A percentile compares a stretch with the other conserved stretches of the same genome.
Conservation (phyloP, 2,888 invertebrate species). For the Drosophila melanocephala region DNA sequence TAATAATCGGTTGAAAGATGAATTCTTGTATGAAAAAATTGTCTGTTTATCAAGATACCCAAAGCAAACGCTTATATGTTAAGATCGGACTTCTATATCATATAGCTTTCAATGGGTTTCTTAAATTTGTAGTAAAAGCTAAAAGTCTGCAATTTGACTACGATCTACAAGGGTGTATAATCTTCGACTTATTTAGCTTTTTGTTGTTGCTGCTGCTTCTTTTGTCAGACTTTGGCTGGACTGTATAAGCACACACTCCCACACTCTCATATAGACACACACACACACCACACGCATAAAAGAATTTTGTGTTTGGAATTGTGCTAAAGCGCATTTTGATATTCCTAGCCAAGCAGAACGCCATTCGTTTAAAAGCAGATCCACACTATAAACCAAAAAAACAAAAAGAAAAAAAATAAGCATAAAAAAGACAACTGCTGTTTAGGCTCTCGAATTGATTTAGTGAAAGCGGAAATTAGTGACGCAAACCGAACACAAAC, state of each 20-base stretch:
- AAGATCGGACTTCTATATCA: neutral
- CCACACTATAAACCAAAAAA: neutral
- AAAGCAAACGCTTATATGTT: neutral
- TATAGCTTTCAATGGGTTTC: neutral
- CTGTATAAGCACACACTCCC: conserved; percentile 39
- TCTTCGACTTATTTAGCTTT: neutral
- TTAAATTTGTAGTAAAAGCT: neutral
- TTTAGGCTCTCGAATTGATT: conserved; percentile 72
- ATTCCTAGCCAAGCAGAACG: conserved; percentile 62
- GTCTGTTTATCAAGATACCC: too few relatives aligned
- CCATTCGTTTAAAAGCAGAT: conserved; percentile 53
- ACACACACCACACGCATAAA: conserved; percentile 5
- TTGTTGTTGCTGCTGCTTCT: conserved; percentile 6
- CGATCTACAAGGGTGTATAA: neutral
- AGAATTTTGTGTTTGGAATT: conserved; percentile 43
- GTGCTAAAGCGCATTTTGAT: conserved; percentile 65
- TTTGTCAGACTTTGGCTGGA: conserved; percentile 34
- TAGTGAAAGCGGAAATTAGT: conserved; percentile 80
- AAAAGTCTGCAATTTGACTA: neutral
- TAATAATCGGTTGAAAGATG: neutral
- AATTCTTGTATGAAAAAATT: too few relatives aligned
- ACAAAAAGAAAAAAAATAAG: conserved; percentile 13
- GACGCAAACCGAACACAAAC: conserved; percentile 54
- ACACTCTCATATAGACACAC: conserved; percentile 5
- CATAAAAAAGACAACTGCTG: conserved; percentile 44